phyloP scores from a whole-genome alignment of 2,888 invertebrate species.

The Chrysodeixis includens region DNA sequence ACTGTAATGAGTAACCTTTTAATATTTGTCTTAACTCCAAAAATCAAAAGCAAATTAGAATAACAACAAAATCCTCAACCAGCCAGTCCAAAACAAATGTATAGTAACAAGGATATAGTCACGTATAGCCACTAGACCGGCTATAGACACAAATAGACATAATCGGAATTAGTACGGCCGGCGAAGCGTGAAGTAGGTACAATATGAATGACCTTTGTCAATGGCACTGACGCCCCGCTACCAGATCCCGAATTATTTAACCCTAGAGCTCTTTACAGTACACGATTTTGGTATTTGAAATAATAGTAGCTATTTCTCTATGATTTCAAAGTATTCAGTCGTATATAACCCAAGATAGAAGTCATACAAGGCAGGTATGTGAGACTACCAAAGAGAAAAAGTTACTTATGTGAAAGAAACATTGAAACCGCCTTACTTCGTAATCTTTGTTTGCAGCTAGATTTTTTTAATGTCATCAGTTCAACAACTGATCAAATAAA shows the following conservation, averaged over 20 bases:
- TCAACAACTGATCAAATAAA: too few relatives aligned
- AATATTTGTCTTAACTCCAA: too few relatives aligned
- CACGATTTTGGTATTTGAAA: conserved; percentile 49
- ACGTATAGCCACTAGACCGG: conserved; percentile 28
- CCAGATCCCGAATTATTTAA: conserved; percentile 75
- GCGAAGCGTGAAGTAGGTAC: conserved; percentile 76
- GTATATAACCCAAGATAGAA: too few relatives aligned
- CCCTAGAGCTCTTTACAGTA: conserved; percentile 61
- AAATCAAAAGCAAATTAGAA: neutral
- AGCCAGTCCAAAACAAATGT: neutral
- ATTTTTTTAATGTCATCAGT: too few relatives aligned
- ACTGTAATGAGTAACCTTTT: too few relatives aligned
- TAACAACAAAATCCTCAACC: neutral
- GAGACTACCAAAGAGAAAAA: too few relatives aligned
- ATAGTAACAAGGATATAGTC: conserved; percentile 16
- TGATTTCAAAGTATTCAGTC: too few relatives aligned
- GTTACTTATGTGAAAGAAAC: too few relatives aligned
- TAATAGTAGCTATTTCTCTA: neutral
- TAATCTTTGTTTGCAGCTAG: too few relatives aligned
- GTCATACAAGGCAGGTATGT: too few relatives aligned
- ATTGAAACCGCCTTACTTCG: too few relatives aligned
- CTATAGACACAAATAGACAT: conserved; percentile 69
- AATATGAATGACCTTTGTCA: conserved; percentile 87
- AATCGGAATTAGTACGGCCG: conserved; percentile 82
- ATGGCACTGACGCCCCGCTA: conserved; percentile 75